Base-by-base conservation (phyloP, 2,888 invertebrate genomes). In the Leucozona laternaria region DNA sequence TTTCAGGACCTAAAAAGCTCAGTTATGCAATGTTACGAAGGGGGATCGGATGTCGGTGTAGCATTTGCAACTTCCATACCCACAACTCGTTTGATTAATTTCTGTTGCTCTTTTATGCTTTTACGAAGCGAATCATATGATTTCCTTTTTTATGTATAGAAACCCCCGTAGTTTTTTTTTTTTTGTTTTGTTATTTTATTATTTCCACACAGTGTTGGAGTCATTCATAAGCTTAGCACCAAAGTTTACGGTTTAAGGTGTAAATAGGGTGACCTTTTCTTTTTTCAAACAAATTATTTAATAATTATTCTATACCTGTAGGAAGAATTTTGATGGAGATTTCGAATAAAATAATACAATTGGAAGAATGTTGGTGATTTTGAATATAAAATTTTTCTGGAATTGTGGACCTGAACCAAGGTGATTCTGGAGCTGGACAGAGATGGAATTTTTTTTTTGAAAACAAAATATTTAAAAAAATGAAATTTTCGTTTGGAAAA, bases 81-180 rank as follows among this genome's bases (percentile, higher is more conserved):
- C 40, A 64, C 28, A 43, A 77, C 34, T 57, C 48, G 71, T 81
- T 81, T 81, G 81, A 81, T 76, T 81, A 81, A 81, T 81, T 81
- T 77, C 50, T 58, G 55, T 64, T 58, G 81, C 66, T 77, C 77
- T 48, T 81, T 50, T 81, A 57, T 77, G 58, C 50, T 77, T 77
- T 66, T 55, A 31, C 31, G 20, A 37, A 70, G 80, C 70, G 76
- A 57, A 64, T 76, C 70, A 71, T 81, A 70, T 50, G 76, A 71
- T 71, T 81, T 71, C 57, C 45, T 70, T 57, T 48, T 37, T 10
- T 55, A 11, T 57, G 13, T 1, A 4, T 31, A 10, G n/a, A 1
- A 57, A 10, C 15, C 28, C 3, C 17, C 11, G 4, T 31, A 20
- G 22, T 11, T 34, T 53, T 25, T 11, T 11, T 43, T 22, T 62